Conservation (phyloP, 2,797 vertebrate genomes). For the Pseudochirops corinnae region DNA sequence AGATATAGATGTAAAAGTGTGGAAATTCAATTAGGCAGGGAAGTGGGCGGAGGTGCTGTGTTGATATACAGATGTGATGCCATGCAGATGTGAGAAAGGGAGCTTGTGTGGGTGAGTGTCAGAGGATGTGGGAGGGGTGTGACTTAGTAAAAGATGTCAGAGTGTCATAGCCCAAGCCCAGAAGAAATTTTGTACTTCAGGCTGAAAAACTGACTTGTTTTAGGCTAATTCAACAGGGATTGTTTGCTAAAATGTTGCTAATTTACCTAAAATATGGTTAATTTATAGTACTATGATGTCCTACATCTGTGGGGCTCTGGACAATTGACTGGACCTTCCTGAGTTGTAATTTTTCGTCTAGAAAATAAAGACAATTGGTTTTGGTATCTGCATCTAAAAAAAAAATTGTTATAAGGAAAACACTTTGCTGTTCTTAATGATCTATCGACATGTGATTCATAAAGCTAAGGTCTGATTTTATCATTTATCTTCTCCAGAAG, state of each 20-base stretch:
- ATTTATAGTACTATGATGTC: background rate
- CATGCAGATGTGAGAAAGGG: conserved; percentile 54
- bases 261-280: background rate
- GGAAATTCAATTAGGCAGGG: background rate
- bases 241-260: background rate
- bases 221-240: background rate
- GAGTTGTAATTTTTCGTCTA: background rate
- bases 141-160: conserved; percentile 51
- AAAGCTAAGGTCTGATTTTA: background rate
- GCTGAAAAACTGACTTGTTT: background rate
- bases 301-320: background rate
- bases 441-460: background rate
- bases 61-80: too few relatives aligned
- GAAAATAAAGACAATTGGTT: background rate
- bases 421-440: background rate
- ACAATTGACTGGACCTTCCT: background rate
- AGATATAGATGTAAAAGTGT: background rate
- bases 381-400: background rate
- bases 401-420: background rate
- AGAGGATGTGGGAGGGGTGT: conserved; percentile 50
- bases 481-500: background rate
- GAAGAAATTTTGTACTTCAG: conserved; percentile 24
- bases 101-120: conserved; percentile 6
- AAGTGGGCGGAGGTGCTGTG: conserved; percentile 36
- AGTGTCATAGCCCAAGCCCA: conserved; percentile 57